Evolutionary conservation across 2,113 vertebrate genomes (phyloP).

Genomic region (Pachypanchax playfairii): DNA sequence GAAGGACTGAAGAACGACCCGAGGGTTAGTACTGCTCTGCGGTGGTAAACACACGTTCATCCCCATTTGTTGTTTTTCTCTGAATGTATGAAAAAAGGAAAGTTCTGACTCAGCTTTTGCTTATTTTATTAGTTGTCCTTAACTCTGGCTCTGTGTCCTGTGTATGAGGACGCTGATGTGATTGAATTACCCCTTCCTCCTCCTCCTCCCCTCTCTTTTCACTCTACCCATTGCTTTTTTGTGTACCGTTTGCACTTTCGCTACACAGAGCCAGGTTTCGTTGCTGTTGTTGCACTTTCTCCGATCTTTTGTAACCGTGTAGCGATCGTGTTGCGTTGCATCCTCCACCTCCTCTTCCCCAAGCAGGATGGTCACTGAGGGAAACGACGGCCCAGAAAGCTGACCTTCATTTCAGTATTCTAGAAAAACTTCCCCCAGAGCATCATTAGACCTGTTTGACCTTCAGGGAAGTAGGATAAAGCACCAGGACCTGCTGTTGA

Average conservation of each 20-base stretch:
- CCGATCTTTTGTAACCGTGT: constrained; percentile 55
- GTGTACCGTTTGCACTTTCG: constrained; percentile 60
- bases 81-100: constrained; percentile 21
- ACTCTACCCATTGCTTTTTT: constrained; percentile 36
- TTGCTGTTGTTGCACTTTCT: constrained; percentile 69
- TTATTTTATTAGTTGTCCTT: constrained; percentile 71
- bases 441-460: constrained; percentile 44
- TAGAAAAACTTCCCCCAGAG: constrained; percentile 44
- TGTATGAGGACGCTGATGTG: constrained; percentile 61
- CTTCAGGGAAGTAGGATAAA: constrained; percentile 45
- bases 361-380: constrained; percentile 60
- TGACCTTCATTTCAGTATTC: constrained; percentile 66
- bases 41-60: constrained; percentile 14
- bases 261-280: constrained; percentile 47
- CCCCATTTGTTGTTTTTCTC: constrained; percentile 26
- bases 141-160: constrained; percentile 51
- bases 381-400: constrained; percentile 64
- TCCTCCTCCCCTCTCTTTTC: constrained; percentile 18
- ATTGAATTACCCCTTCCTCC: constrained; percentile 69
- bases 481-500: constrained; percentile 3
- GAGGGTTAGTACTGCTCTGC: not conserved
- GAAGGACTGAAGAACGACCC: not conserved
- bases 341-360: constrained; percentile 55
- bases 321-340: constrained; percentile 53
- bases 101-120: constrained; percentile 68